phyloP scores from a whole-genome alignment of 2,113 vertebrate species.

The Nycticorax nycticorax region DNA sequence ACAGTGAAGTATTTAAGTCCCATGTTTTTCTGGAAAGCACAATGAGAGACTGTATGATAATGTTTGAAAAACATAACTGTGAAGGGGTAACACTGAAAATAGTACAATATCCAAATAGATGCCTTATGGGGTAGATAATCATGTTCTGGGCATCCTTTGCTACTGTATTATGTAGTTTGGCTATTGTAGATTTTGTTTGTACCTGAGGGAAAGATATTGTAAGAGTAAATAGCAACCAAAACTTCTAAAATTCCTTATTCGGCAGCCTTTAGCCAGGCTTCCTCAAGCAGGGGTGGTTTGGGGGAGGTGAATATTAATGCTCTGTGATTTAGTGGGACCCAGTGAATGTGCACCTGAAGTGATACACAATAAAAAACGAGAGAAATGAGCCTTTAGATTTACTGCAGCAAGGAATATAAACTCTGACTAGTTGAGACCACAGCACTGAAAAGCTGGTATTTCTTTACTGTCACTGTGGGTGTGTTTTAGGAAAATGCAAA shows the following conservation, averaged over 20 bases:
- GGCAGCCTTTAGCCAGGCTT: not conserved
- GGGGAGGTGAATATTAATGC: not conserved
- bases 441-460: not conserved
- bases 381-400: not conserved
- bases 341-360: not conserved
- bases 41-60: not conserved
- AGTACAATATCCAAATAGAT: not conserved
- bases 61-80: not conserved
- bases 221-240: not conserved
- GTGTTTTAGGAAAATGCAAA: not conserved
- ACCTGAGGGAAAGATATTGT: not conserved
- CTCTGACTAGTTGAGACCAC: accelerated
- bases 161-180: not conserved
- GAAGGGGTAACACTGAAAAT: not conserved
- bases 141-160: not conserved
- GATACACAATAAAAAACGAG: not conserved
- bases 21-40: not conserved
- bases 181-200: not conserved
- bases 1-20: not conserved
- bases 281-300: not conserved
- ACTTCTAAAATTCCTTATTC: not conserved
- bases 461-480: not conserved
- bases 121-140: not conserved
- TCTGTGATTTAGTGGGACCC: not conserved
- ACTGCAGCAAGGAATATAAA: not conserved